Conservation (phyloP, 2,113 vertebrate genomes). For the Oostethus manadensis region DNA sequence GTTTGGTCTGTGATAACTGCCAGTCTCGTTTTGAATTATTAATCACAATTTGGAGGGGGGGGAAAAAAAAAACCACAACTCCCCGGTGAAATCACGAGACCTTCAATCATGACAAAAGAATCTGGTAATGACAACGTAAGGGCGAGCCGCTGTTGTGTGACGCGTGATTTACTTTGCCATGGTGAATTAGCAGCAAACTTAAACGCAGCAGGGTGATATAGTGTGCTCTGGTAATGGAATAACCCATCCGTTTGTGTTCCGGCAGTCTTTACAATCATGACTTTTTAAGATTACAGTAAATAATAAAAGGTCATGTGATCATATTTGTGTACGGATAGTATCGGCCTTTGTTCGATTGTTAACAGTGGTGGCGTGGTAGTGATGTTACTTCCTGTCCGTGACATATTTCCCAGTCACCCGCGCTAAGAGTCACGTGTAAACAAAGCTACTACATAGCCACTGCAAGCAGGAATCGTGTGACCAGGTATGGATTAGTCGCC, state of each 20-base stretch:
- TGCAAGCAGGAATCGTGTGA: too few relatives aligned
- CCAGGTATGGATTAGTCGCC: too few relatives aligned
- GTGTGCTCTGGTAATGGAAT: not conserved
- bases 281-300: not conserved
- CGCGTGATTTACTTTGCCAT: not conserved
- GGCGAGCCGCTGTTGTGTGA: not conserved
- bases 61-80: not conserved
- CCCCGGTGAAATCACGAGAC: not conserved
- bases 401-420: too few relatives aligned
- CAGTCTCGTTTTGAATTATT: not conserved
- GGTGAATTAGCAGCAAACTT: not conserved
- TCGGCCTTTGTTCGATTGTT: too few relatives aligned
- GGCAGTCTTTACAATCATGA: too few relatives aligned
- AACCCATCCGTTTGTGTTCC: not conserved
- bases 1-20: not conserved
- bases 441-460: too few relatives aligned
- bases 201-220: conserved; percentile 1
- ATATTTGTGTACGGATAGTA: not conserved
- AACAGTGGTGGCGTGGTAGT: too few relatives aligned
- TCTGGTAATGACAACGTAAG: conserved; percentile 3
- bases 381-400: too few relatives aligned
- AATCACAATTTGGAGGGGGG: not conserved
- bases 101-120: not conserved
- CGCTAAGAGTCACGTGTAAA: too few relatives aligned
- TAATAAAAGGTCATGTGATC: not conserved